phyloP scores from a whole-genome alignment of 2,113 vertebrate genomes.

The Hippocampus mohnikei region DNA sequence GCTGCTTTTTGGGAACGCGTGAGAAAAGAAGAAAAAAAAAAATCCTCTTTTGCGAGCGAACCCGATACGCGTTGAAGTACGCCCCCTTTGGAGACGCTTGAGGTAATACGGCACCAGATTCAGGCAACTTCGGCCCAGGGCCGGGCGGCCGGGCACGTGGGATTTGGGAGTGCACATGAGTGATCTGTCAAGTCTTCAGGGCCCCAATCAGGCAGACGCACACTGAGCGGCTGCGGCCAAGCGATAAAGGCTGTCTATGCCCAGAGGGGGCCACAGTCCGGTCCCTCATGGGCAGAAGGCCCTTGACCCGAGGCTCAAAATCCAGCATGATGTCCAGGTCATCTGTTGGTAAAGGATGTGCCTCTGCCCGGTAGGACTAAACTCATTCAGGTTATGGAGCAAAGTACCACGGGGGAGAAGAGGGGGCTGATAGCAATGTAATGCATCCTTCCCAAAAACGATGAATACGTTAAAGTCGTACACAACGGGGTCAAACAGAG shows the following conservation, averaged over 20 bases:
- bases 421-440: constrained; percentile 22
- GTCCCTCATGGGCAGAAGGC: constrained; percentile 24
- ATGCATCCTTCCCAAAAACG: constrained; percentile 22
- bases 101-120: constrained; percentile 30
- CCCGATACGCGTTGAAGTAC: neutral
- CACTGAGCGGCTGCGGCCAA: constrained; percentile 47
- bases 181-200: constrained; percentile 51
- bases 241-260: constrained; percentile 47
- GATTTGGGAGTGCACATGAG: constrained; percentile 56
- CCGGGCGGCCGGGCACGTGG: constrained; percentile 42
- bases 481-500: constrained; percentile 58
- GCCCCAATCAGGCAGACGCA: constrained; percentile 47
- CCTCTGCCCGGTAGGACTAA: neutral
- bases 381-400: constrained; percentile 10
- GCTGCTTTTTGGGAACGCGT: neutral
- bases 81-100: constrained; percentile 16
- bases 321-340: neutral
- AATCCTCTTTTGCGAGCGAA: neutral
- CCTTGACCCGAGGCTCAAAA: constrained; percentile 36
- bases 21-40: neutral
- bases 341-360: constrained; percentile 7
- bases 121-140: constrained; percentile 26
- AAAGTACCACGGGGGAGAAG: constrained; percentile 9
- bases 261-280: constrained; percentile 36
- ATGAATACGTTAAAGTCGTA: constrained; percentile 54